Percentiles rank a stretch among this genome's conserved stretches.
phyloP scores from a whole-genome alignment of 2,888 invertebrate genomes.

The Drosophila picticornis region DNA sequence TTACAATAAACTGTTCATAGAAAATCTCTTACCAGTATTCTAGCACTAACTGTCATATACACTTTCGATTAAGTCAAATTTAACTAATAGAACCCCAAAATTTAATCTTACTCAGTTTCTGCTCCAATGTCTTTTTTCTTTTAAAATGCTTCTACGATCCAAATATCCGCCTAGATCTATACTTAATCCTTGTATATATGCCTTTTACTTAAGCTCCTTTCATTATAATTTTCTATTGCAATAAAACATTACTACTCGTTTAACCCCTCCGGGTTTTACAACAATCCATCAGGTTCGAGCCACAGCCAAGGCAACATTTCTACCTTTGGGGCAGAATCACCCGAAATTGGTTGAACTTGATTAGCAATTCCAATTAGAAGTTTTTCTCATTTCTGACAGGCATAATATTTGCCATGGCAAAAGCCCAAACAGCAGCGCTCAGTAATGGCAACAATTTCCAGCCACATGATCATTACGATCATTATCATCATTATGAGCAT shows the following conservation, averaged over 20 bases:
- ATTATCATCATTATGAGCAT: constrained; percentile 49
- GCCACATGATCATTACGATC: constrained; percentile 9
- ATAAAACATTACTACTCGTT: not conserved
- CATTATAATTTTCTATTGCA: constrained; percentile 1
- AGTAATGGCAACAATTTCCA: constrained; percentile 41
- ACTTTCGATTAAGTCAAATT: too few relatives aligned
- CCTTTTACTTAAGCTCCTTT: not conserved
- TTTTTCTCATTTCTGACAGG: constrained; percentile 76
- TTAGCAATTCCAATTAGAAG: constrained; percentile 82
- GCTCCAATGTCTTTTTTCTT: not conserved
- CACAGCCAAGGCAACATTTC: constrained; percentile 29
- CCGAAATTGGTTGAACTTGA: constrained; percentile 73
- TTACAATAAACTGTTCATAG: not conserved
- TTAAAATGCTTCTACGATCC: not conserved
- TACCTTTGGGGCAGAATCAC: constrained; percentile 29
- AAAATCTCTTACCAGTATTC: not conserved
- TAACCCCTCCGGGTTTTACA: not conserved
- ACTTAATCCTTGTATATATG: not conserved
- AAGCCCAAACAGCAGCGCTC: constrained; percentile 2
- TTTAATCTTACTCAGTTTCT: not conserved
- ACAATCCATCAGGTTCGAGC: constrained; percentile 43
- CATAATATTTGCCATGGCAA: constrained; percentile 51
- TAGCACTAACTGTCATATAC: too few relatives aligned
- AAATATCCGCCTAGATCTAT: not conserved
- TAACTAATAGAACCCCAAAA: accelerated